Conservation (phyloP, 2,113 vertebrate species). For the Sapayoa aenigma region DNA sequence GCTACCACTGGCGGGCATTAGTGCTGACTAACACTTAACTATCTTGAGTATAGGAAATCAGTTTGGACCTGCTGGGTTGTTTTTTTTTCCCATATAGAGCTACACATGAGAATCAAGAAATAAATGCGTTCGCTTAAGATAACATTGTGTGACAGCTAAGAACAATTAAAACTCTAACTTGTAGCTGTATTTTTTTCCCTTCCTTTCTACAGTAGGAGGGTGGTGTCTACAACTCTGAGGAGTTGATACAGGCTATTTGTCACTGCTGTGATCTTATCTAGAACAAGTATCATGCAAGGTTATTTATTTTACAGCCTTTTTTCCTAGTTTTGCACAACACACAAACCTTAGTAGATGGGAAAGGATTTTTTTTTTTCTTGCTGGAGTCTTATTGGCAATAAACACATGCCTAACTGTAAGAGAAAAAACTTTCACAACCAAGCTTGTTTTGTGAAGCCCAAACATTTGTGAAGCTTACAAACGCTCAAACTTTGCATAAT, state of each 20-base stretch:
- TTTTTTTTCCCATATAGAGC: neutral
- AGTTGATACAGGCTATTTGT: slow-evolving; percentile 12
- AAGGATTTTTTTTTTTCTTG: neutral
- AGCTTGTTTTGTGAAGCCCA: slow-evolving; percentile 65
- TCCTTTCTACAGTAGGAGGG: neutral
- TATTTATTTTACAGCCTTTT: slow-evolving; percentile 53
- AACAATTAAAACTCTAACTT: slow-evolving; percentile 47
- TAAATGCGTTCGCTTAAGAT: neutral
- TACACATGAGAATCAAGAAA: neutral
- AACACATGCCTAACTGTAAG: slow-evolving; percentile 44
- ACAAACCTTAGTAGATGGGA: neutral
- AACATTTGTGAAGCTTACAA: slow-evolving; percentile 65
- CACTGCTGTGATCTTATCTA: slow-evolving; percentile 19
- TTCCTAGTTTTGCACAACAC: slow-evolving; percentile 13
- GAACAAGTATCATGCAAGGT: neutral
- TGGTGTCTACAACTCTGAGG: slow-evolving; percentile 7
- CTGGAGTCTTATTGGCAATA: slow-evolving; percentile 47
- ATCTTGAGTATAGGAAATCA: neutral
- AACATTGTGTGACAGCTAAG: slow-evolving; percentile 31
- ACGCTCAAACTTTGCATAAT: slow-evolving; percentile 65
- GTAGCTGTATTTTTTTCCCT: neutral
- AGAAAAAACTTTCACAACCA: slow-evolving; percentile 50
- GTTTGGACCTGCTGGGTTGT: neutral
- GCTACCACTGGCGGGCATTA: neutral
- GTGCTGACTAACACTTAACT: neutral